Evolutionary conservation across 1,140 invertebrate genomes (phyloP), one percentile per base, ranked within the genome.

Genomic region (Drosophila ananassae): DNA sequence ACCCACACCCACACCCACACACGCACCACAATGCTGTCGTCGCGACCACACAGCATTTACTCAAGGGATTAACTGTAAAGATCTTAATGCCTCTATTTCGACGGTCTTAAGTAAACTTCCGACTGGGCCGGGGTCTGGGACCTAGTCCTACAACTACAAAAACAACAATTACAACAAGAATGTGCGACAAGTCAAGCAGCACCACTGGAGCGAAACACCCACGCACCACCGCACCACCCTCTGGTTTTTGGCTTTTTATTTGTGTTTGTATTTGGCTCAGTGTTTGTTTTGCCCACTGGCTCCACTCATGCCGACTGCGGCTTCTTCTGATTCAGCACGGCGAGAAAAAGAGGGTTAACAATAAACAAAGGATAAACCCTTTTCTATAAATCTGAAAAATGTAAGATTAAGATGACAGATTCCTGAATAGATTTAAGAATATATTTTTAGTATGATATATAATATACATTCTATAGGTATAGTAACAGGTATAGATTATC

Each of bases 1-100:
- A 61, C 22, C 34, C 25, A 51, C 51, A 75, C 75, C 60, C 80
- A 24, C 21, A 32, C 41, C 58, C 22, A 37, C 25, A 53, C 50
- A 71, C 76, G 67, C 81, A 74, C 30, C 48, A 32, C 55, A 56
- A 39, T 39, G 47, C 56, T 77, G 66, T 77, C 66, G 50, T 53
- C 75, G 75, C 75, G 74, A 77, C 75, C 75, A 54, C 75, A 87
- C 61, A 79, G 87, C 83, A 85, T 90, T 90, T 90, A 79, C 87
- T 87, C 85, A 90, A 60, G 87, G 87, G 87, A 90, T 90, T 90
- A 90, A 85, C 87, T 90, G 71, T 77, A 90, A 85, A 90, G 87
- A 90, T 90, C 87, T 90, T 90, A 90, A 90, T 90, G 87, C 87
- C 81, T 90, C 85, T 90, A 90, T 90, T 90, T 90, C 87, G 79